Base-by-base conservation (phyloP, 2,888 invertebrate species). In the Aleiodes testaceus region DNA sequence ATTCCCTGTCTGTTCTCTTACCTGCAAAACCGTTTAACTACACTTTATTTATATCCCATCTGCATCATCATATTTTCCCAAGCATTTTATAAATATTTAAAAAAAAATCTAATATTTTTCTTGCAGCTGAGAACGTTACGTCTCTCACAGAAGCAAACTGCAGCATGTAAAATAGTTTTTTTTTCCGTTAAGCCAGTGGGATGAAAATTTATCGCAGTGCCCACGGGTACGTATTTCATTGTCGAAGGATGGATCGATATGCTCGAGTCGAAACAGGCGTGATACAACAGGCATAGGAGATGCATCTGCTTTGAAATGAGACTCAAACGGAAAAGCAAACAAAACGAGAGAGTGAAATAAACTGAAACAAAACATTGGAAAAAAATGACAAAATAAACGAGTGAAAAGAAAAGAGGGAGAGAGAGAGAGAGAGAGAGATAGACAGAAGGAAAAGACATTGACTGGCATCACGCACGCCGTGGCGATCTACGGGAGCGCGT, bases 221-320 rank as follows among this genome's bases (percentile, higher is more conserved):
- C 64, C 64, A 53, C 53, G 18, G 67, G 64, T 45, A 70, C 72
- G 71, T 75, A 75, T 75, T 74, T 75, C 71, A 75, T 75, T 74
- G 74, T 69, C 74, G 74, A 76, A 71, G 66, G 72, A 75, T 74
- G 74, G 66, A 72, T 71, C 75, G 72, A 74, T 71, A 69, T 64
- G 66, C 66, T 36, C 36, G 59, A 59, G 36, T 64, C 9, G 47
- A 53, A 59, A 61, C 61, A 69, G 61, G 61, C 68, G 59, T 66
- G 49, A 63, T 36, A 52, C 47, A 44, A 59, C 44, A 22, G 45
- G 42, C 44, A 20, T 18, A 3, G 20, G 44, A 59, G 42, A 45
- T 63, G 45, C 45, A 63, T 63, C 63, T 47, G 45, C 20, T 22
- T 20, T 45, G 45, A 45, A 47, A 63, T 63, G 26, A 45, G 26